Evolutionary conservation across 2,797 vertebrate genomes (phyloP), one percentile per base, ranked within the genome.

Genomic region (Chaetodon trifasciatus): DNA sequence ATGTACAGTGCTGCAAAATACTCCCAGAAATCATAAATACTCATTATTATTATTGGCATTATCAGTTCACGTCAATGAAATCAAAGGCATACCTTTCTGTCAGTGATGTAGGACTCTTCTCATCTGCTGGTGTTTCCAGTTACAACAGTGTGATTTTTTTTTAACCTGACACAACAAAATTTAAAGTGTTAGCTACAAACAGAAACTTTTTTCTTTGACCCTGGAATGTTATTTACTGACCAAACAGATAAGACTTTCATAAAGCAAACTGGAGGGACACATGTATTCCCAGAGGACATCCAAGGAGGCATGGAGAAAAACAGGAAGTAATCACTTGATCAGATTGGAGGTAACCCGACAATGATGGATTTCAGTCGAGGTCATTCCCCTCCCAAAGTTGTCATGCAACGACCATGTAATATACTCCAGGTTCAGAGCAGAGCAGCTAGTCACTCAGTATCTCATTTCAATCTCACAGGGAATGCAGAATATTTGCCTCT

Each of bases 151-250:
- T 9, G 2, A 16, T n/a, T 3, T 37, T 64, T 23, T 40, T 52
- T 79, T 47, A 1, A 76, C 40, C 21, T 11, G 28, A 63, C 13
- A 40, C 3, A 64, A 39, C 56, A 44, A 40, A 28, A 24, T 67
- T 11, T 21, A 2, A 68, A 39, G 44, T 49, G 40, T 71, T 50
- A 70, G 16, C 68, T 32, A 44, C n/a, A 60, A 56, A 87, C 40
- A 69, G 53, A 62, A 72, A 17, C 85, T 66, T 85, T 66, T 70
- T 71, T 70, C 78, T 86, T 55, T 8, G 67, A 35, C 66, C 24
- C 21, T 57, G 93, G 91, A 95, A 95, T 94, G 92, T 89, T 95
- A 93, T 95, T 94, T 94, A 93, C 92, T 87, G 86, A 91, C 61
- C 50, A 67, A 70, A 79, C 79, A 84, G 94, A 95, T 95, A 94